These are phyloP conservation scores for Cecropterus lyciades DNA, from an alignment of 1,140 invertebrate species.

Conservation along the genomic window DNA sequence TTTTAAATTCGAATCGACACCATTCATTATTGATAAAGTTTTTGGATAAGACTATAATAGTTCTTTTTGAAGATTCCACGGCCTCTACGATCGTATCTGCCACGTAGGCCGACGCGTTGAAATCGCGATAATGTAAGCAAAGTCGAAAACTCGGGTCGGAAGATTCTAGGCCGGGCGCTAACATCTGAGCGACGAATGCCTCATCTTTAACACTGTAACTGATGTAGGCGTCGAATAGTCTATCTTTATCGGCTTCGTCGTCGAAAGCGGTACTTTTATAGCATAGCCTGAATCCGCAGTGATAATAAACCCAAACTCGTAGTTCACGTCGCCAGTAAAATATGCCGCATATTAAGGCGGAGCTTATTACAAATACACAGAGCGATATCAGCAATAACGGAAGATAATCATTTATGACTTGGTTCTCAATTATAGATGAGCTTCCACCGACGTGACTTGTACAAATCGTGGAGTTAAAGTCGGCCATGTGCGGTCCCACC, in stretches of 20 bases:
- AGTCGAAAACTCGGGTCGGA: slow-evolving; percentile 90
- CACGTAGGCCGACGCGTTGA: slow-evolving; percentile 92
- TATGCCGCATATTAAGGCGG: slow-evolving; percentile 89
- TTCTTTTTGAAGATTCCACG: slow-evolving; percentile 94
- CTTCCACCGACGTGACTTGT: slow-evolving; percentile 87
- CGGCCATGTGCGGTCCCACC: slow-evolving; percentile 85
- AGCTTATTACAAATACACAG: slow-evolving; percentile 89
- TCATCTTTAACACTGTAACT: slow-evolving; percentile 96
- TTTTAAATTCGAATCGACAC: slow-evolving; percentile 96
- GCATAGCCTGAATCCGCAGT: slow-evolving; percentile 93
- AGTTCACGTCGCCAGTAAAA: slow-evolving; percentile 94
- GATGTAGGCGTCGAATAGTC: slow-evolving; percentile 95
- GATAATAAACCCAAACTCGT: slow-evolving; percentile 94
- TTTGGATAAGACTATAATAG: slow-evolving; percentile 95
- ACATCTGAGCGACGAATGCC: slow-evolving; percentile 93
- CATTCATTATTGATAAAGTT: slow-evolving; percentile 97
- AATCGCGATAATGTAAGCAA: slow-evolving; percentile 94
- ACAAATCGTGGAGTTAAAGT: slow-evolving; percentile 89
- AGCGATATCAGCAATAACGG: slow-evolving; percentile 90
- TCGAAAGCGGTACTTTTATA: slow-evolving; percentile 92
- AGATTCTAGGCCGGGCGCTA: slow-evolving; percentile 93
- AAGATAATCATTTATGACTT: slow-evolving; percentile 91
- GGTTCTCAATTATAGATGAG: slow-evolving; percentile 89
- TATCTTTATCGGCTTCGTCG: slow-evolving; percentile 91
- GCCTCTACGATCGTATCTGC: slow-evolving; percentile 96